A percentile compares a stretch with the other conserved stretches of the same genome.
phyloP scores from a whole-genome alignment of 2,797 vertebrate species.

The Sarcoramphus papa region DNA sequence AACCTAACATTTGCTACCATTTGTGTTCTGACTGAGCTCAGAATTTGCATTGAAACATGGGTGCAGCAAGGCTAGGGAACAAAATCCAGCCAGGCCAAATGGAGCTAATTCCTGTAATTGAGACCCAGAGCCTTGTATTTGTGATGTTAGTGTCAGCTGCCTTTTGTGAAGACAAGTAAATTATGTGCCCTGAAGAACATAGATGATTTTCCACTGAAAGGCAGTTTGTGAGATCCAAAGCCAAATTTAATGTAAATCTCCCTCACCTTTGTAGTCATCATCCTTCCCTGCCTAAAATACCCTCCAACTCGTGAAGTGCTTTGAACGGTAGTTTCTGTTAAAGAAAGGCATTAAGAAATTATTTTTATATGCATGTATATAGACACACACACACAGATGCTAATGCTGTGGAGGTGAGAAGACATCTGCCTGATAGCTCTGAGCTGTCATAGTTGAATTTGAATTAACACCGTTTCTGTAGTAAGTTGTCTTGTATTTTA shows the following conservation, averaged over 20 bases:
- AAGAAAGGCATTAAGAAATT: constrained; percentile 15
- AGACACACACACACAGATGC: neutral
- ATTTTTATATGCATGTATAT: neutral
- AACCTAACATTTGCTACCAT: neutral
- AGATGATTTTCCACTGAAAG: constrained; percentile 12
- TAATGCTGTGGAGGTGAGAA: constrained; percentile 21
- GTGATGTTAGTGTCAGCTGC: neutral
- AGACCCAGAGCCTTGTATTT: neutral
- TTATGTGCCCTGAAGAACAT: neutral
- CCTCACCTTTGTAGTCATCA: constrained; percentile 11
- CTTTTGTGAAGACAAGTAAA: constrained; percentile 30
- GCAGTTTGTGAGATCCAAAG: neutral
- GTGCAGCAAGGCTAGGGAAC: neutral
- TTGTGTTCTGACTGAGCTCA: neutral
- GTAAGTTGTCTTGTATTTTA: neutral
- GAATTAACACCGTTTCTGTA: neutral
- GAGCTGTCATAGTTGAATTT: neutral
- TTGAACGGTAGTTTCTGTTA: neutral
- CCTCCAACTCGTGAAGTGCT: neutral
- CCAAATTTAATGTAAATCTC: neutral
- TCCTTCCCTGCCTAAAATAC: neutral
- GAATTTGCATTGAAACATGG: neutral
- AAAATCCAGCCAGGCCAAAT: constrained; percentile 6
- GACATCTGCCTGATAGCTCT: neutral
- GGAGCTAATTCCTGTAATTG: constrained; percentile 19